Conservation (phyloP, 1,140 invertebrate genomes). For the Geopemphigus sp. region DNA sequence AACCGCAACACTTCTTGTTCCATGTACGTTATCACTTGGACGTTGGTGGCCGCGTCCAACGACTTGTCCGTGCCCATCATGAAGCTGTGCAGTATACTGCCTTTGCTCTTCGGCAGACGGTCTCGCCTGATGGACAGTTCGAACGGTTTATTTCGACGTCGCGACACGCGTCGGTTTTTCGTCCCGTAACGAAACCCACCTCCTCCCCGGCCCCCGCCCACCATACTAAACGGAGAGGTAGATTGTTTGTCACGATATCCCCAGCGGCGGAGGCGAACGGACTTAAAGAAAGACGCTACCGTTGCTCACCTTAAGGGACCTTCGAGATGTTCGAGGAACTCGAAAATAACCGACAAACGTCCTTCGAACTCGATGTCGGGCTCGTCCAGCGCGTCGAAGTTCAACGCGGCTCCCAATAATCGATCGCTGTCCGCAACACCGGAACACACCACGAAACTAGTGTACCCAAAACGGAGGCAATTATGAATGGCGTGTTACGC, state of each 20-base stretch:
- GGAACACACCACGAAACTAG: constrained; percentile 69
- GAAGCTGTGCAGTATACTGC: constrained; percentile 74
- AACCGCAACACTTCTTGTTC: constrained; percentile 70
- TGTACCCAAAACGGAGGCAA: constrained; percentile 22
- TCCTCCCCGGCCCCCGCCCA: no score
- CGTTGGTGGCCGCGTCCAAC: constrained; percentile 69
- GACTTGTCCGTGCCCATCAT: constrained; percentile 76
- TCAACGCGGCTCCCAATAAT: constrained; percentile 66
- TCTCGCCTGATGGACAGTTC: no score
- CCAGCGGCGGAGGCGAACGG: no score
- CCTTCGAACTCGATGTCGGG: constrained; percentile 67
- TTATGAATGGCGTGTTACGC: no score
- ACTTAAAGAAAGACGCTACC: no score
- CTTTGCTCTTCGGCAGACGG: constrained; percentile 65
- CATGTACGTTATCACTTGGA: constrained; percentile 72
- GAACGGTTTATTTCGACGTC: no score
- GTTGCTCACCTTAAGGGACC: constrained; percentile 64
- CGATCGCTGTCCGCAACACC: constrained; percentile 54
- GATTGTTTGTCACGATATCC: no score
- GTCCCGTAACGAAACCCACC: no score
- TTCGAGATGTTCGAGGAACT: constrained; percentile 75
- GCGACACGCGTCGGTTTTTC: no score
- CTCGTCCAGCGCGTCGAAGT: constrained; percentile 76
- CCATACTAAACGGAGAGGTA: no score
- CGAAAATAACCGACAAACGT: constrained; percentile 70